Evolutionary conservation across 2,113 vertebrate species (phyloP).

Genomic region (Ophthalmolycus amberensis): DNA sequence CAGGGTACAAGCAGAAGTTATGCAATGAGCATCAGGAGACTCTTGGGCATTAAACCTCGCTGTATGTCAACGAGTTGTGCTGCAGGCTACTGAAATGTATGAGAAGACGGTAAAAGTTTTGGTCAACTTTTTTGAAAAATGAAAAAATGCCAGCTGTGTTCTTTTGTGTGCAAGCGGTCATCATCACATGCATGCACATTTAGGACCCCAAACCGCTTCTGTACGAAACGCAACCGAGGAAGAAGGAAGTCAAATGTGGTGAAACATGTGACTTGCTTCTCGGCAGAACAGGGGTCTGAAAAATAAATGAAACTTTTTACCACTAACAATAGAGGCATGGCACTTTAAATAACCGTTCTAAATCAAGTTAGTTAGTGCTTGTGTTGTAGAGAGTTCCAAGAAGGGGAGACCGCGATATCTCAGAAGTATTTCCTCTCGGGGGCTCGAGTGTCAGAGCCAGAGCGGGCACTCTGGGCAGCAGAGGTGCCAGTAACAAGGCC

Average conservation of each 20-base stretch:
- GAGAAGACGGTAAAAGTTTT: background rate
- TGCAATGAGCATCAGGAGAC: background rate
- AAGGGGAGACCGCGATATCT: conserved; percentile 1
- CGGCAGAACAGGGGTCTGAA: conserved; percentile 8
- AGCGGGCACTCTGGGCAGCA: background rate
- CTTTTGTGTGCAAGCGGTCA: conserved; percentile 37
- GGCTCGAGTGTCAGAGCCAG: background rate
- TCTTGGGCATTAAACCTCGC: background rate
- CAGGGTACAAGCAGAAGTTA: background rate
- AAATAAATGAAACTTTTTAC: conserved; percentile 15
- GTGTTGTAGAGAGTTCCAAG: background rate
- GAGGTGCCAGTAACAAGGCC: conserved; percentile 12
- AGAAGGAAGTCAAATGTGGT: conserved; percentile 64
- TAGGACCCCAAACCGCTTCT: background rate
- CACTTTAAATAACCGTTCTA: background rate
- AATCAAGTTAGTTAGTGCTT: conserved; percentile 15
- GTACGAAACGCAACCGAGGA: conserved; percentile 49
- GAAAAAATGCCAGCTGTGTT: conserved; percentile 19
- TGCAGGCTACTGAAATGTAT: background rate
- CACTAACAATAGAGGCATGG: conserved; percentile 8
- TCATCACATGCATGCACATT: conserved; percentile 36
- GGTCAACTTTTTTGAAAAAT: conserved; percentile 4
- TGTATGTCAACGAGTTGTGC: too few relatives aligned
- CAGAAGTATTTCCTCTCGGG: background rate
- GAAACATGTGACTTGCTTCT: conserved; percentile 71